phyloP scores from a whole-genome alignment of 2,113 vertebrate species.

The Marmota flaviventris region DNA sequence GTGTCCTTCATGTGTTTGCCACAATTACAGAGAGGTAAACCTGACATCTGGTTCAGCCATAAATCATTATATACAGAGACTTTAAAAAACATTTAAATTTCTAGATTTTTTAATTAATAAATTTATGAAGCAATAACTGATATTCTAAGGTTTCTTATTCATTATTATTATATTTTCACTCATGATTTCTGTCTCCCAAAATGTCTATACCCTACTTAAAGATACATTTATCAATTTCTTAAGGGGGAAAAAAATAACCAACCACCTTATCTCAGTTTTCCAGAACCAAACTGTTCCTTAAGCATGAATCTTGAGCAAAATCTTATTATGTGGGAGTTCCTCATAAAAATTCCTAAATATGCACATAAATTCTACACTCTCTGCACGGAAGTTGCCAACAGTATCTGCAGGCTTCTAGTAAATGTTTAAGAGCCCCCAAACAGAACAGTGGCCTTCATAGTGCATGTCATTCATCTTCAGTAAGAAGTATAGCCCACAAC shows the following conservation, averaged over 20 bases:
- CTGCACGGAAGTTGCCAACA: not conserved
- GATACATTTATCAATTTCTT: slow-evolving; percentile 30
- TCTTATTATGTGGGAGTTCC: slow-evolving; percentile 48
- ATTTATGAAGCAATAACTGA: slow-evolving; percentile 9
- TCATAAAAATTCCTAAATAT: slow-evolving; percentile 68
- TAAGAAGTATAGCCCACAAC: not conserved
- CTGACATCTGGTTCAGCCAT: not conserved
- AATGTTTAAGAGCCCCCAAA: slow-evolving; percentile 53
- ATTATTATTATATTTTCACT: slow-evolving; percentile 22
- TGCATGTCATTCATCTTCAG: not conserved
- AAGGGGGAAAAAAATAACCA: not conserved
- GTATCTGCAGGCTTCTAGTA: slow-evolving; percentile 3
- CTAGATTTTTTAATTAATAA: slow-evolving; percentile 41
- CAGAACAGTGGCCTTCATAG: not conserved
- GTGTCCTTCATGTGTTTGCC: not conserved
- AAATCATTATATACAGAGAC: not conserved
- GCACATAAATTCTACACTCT: slow-evolving; percentile 40
- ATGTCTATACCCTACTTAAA: slow-evolving; percentile 36
- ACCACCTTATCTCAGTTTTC: slow-evolving; percentile 45
- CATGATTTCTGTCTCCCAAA: slow-evolving; percentile 51
- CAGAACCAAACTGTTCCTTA: slow-evolving; percentile 58
- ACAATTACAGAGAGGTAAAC: not conserved
- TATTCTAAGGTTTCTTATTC: slow-evolving; percentile 5
- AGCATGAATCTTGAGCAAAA: slow-evolving; percentile 64
- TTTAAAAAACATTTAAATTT: slow-evolving; percentile 5